Evolutionary conservation across 2,113 vertebrate genomes (phyloP), one percentile per base, ranked within the genome.

Genomic region (Pluvialis apricaria): DNA sequence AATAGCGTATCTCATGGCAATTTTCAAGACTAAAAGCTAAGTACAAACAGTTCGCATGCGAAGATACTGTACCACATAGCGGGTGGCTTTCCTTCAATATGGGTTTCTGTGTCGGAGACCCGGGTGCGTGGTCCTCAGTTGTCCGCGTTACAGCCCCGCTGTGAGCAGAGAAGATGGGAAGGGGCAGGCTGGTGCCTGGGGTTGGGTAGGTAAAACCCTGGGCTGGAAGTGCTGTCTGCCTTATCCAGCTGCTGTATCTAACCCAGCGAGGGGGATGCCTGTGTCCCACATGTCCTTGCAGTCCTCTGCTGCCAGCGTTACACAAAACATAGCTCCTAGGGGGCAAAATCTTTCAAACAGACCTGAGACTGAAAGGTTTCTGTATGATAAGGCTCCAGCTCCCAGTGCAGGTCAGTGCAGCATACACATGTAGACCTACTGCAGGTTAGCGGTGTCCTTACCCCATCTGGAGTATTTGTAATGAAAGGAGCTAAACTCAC

Each of bases 1-100:
- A 92, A 96, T 95, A 93, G 92, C 85, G 40, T n/a, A 72, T 88
- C 86, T 95, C 85, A 32, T 20, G 85, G 94, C 88, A 81, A 95
- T 97, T 97, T 96, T 96, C 85, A 72, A 88, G 94, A 91, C 72
- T 94, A 71, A 96, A 96, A 96, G 94, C 97, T 62, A 57, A 85
- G 84, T 86, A 87, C 96, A 92, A 89, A 96, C 93, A 90, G 76
- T 81, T 76, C 3, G 26, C 65, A 32, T 6, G 4, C 0, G 2
- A 80, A 70, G 94, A 31, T 58, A 49, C 64, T 55, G 65, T 17
- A 40, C 38, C 55, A 32, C 20, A 5, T 9, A 26, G n/a, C 3
- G 3, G 81, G 83, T 34, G 47, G 42, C 88, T 89, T 58, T 26
- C 72, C 69, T 57, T 9, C 8, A 21, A 1, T 7, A 5, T 2